Evolutionary conservation across 37 sponge, comb jelly and placozoan species (phyloP), one percentile per base, ranked within the genome.

Genomic region (Oopsacas minuta): DNA sequence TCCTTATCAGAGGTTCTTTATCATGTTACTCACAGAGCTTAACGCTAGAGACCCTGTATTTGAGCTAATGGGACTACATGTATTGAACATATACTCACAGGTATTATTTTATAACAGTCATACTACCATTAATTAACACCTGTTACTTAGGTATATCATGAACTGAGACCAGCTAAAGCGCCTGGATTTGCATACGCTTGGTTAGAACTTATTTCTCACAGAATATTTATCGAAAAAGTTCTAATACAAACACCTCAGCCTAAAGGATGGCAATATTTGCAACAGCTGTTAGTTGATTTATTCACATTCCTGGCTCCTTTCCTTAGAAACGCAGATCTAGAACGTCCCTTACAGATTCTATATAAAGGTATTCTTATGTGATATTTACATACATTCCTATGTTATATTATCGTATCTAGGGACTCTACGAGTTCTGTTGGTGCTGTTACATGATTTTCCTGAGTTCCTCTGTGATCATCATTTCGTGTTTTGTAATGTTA

Each of bases 391-490:
- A 0, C 61, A 0, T 0, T 81, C 37, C 83, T 81, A 36, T 85
- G 7, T 82, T 38, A 52, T 20, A 38, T 23, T 39, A 36, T 37
- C 10, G 42, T 38, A 36, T 0, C 85, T 94, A 94, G 99, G 96
- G 37, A 95, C 96, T 0, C 88, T 99, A 81, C 87, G 99, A 69
- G 94, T 95, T 22, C 85, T 99, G 75, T 88, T 99, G 37, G 99
- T 99, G 10, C 91, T 99, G 83, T 88, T 99, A 28, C 99, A 99
- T 81, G 99, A 99, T 86, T 99, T 99, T 84, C 99, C 99, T 0
- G 99, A 99, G 92, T 99, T 99, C 39, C 91, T 99, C 23, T 99
- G 99, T 89, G 99, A 99, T 82, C 95, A 95, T 82, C 99, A 99
- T 86, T 95, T 95, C 88, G 88, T 92, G 28, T 99, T 99, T 87